Evolutionary conservation across 2,797 vertebrate genomes (phyloP).

Genomic region (Trachurus trachurus): DNA sequence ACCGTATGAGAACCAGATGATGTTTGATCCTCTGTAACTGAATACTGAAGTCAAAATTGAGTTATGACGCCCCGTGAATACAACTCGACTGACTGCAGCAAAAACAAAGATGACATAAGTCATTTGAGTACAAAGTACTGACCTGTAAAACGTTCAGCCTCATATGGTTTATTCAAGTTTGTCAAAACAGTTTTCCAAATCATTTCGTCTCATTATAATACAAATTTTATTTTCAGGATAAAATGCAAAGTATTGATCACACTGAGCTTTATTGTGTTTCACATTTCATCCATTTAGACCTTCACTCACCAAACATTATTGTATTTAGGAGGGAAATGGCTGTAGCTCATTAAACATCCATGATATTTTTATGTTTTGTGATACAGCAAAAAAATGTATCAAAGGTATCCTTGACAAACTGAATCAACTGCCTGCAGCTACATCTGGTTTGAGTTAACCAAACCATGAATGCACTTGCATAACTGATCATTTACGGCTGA

Average conservation of each 20-base stretch:
- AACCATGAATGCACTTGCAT: conserved; percentile 54
- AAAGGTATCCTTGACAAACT: conserved; percentile 21
- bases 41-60: conserved; percentile 47
- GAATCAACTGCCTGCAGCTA: conserved; percentile 42
- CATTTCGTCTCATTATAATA: conserved; percentile 33
- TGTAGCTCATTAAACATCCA: conserved; percentile 25
- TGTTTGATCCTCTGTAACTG: conserved; percentile 44
- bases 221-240: conserved; percentile 33
- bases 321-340: conserved; percentile 28
- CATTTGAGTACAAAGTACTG: conserved; percentile 58
- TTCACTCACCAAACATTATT: conserved; percentile 18
- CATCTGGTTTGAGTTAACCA: conserved; percentile 68
- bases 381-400: conserved; percentile 31
- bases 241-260: conserved; percentile 38
- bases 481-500: conserved; percentile 57
- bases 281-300: conserved; percentile 12
- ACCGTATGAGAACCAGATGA: conserved; percentile 71
- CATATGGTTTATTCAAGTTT: conserved; percentile 32
- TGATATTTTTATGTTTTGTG: conserved; percentile 45
- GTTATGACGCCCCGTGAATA: conserved; percentile 40
- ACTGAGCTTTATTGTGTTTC: conserved; percentile 28
- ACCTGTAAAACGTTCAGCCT: conserved; percentile 18
- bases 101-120: conserved; percentile 70
- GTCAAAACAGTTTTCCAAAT: conserved; percentile 46
- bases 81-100: conserved; percentile 38